These are phyloP conservation scores for Caenorhabditis macrosperma DNA, from an alignment of 2,888 invertebrate genomes.

Conservation along the genomic window DNA sequence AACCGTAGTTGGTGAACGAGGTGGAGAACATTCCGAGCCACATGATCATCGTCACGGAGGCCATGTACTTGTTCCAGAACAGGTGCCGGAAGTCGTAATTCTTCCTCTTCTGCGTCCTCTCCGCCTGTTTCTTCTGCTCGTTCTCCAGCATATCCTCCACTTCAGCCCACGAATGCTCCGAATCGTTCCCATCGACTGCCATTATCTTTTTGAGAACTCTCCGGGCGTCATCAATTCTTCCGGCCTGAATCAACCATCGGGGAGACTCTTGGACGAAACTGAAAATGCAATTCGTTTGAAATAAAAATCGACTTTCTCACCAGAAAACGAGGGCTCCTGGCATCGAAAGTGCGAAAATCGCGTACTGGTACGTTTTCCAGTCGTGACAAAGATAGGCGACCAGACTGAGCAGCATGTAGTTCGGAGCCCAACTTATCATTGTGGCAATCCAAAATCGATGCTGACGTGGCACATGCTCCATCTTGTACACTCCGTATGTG, in stretches of 20 bases:
- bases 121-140: constrained; percentile 66
- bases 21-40: constrained; percentile 71
- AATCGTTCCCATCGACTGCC: constrained; percentile 61
- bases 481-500: constrained; percentile 71
- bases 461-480: constrained; percentile 76
- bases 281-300: background rate
- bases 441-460: constrained; percentile 77
- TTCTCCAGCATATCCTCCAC: constrained; percentile 67
- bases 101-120: constrained; percentile 54
- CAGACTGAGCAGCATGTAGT: constrained; percentile 72
- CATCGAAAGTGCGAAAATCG: constrained; percentile 66
- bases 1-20: constrained; percentile 74
- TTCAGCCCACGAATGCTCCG: constrained; percentile 58
- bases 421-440: constrained; percentile 76
- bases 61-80: constrained; percentile 71
- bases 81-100: constrained; percentile 68
- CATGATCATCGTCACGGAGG: constrained; percentile 67
- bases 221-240: constrained; percentile 73
- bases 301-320: constrained; percentile 36
- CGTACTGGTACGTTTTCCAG: constrained; percentile 73
- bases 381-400: constrained; percentile 71
- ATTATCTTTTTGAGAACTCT: constrained; percentile 68
- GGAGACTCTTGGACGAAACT: constrained; percentile 76
- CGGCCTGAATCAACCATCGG: constrained; percentile 74
- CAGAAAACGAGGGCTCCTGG: constrained; percentile 72